Conservation (phyloP, 1,140 invertebrate genomes). For the Papilio aristodemus region DNA sequence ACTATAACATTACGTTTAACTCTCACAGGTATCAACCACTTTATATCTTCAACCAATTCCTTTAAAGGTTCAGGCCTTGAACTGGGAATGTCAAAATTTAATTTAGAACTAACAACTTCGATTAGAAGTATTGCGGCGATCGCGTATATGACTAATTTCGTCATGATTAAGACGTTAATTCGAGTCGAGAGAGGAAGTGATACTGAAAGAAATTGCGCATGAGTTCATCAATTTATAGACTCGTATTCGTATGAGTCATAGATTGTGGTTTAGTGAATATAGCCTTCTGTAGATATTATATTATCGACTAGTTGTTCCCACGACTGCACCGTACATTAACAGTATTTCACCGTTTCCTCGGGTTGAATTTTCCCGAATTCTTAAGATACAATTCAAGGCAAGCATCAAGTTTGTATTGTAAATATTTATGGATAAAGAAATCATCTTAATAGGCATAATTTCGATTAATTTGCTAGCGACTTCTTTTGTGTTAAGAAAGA, state of each 20-base stretch:
- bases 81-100: neutral
- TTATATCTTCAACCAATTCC: slow-evolving; percentile 11
- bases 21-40: slow-evolving; percentile 19
- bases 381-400: too few species aligned
- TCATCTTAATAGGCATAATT: too few species aligned
- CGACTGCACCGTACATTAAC: neutral
- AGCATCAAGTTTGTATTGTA: too few species aligned
- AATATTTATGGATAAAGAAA: too few species aligned
- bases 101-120: neutral
- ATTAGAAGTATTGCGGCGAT: neutral
- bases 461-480: too few species aligned
- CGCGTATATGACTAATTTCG: slow-evolving; percentile 3
- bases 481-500: too few species aligned
- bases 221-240: slow-evolving; percentile 9
- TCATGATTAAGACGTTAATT: neutral
- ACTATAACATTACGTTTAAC: slow-evolving; percentile 19
- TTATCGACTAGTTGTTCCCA: too few species aligned
- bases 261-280: neutral
- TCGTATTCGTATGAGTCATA: neutral
- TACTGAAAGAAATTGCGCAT: slow-evolving; percentile 13
- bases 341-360: too few species aligned
- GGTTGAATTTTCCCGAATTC: too few species aligned
- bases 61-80: slow-evolving; percentile 11
- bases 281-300: neutral
- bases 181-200: neutral